Base-by-base conservation (phyloP, 2,797 vertebrate species). In the Gymnopithys bicolor region DNA sequence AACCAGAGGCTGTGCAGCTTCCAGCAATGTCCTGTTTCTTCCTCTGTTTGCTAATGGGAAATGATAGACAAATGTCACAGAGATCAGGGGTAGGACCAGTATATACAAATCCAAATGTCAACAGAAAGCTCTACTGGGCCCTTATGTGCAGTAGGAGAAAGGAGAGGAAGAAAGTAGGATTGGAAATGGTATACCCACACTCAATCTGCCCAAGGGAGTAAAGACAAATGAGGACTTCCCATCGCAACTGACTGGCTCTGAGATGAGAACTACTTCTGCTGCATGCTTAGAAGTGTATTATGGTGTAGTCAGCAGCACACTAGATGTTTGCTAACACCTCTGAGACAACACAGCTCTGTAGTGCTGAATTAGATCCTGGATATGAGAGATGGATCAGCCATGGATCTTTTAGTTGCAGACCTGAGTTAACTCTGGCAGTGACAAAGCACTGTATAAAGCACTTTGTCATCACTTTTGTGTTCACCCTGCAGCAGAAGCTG, bases 1-100 rank as follows among this genome's bases (percentile, higher is more conserved):
- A 97, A 96, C 83, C 67, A 73, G 83, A 4, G 70, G 52, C 80
- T 90, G 39, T 79, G 93, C 94, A 63, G 74, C 80, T 90, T 79
- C 76, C 79, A 90, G 79, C 69, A 63, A 74, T 60, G 62, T 41
- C 49, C 56, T 83, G 22, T 74, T 89, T 49, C 70, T 81, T 84
- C 49, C 62, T 93, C 62, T 11, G 5, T 33, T 63, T 86, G 37
- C 73, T 92, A 84, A 46, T 84, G 82, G 79, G 76, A 93, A 93
- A 73, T 71, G 84, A 76, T 46, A 25, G 89, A 69, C 22, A 78
- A 94, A 91, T 91, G 69, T 94, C 89, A 91, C n/a, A 0, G 15
- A 30, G 74, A 89, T 79, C 46, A 68, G 66, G 45, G 67, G 6
- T 93, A 78, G 71, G 71, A 55, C 49, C 19, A n/a, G 11, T 8